Conservation (phyloP, 1,140 invertebrate genomes). For the Prorops nasuta region DNA sequence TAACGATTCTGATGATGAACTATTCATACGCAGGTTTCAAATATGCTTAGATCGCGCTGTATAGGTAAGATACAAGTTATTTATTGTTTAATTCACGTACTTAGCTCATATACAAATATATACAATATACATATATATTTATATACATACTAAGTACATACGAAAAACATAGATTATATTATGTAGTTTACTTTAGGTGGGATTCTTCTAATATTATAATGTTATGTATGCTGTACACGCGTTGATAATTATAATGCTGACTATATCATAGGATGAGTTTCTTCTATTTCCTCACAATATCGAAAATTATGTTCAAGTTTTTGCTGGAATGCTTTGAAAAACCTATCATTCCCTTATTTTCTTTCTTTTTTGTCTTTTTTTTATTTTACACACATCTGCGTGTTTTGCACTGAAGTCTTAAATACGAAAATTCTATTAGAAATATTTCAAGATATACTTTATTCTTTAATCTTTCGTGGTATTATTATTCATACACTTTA, state of each 20-base stretch:
- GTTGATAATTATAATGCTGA: constrained; percentile 29
- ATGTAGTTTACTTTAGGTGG: constrained; percentile 50
- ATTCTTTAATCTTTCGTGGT: constrained; percentile 16
- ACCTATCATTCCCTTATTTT: constrained; percentile 24
- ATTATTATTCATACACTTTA: constrained; percentile 22
- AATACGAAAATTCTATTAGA: constrained; percentile 8
- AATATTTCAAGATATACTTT: constrained; percentile 13
- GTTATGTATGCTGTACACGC: constrained; percentile 28
- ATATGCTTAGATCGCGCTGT: constrained; percentile 41
- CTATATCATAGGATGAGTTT: constrained; percentile 28
- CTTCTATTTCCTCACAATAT: constrained; percentile 32
- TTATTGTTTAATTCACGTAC: constrained; percentile 34
- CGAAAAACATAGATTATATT: constrained; percentile 53
- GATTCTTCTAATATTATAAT: constrained; percentile 47
- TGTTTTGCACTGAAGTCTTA: neutral
- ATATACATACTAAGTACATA: constrained; percentile 50
- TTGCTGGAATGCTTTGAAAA: constrained; percentile 44
- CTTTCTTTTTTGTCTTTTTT: constrained; percentile 5
- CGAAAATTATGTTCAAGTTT: constrained; percentile 26
- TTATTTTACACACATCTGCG: neutral
- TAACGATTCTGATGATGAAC: constrained; percentile 39
- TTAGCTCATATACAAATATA: constrained; percentile 48
- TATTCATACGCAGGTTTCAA: constrained; percentile 29
- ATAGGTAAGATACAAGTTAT: constrained; percentile 36
- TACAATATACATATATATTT: no score